Conservation (phyloP, 2,797 vertebrate genomes). For the Dermochelys coriacea region DNA sequence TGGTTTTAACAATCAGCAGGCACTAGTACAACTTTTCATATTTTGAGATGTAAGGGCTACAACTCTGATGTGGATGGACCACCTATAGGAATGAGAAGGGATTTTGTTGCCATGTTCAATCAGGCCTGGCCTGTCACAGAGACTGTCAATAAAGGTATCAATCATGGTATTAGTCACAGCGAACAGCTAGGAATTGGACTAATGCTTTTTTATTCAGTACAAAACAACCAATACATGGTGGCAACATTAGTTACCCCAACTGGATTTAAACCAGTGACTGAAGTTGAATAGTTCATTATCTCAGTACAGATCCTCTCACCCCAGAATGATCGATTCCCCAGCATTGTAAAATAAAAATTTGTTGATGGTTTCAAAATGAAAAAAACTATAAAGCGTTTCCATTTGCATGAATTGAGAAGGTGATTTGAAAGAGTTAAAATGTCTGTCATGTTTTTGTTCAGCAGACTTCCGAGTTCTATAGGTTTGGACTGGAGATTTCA, state of each 20-base stretch:
- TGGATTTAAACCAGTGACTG: conserved; percentile 8
- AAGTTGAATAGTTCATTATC: conserved; percentile 42
- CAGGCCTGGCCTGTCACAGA: conserved; percentile 13
- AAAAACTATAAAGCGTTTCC: neutral
- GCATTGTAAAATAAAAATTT: neutral
- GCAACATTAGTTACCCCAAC: neutral
- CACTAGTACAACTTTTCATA: neutral
- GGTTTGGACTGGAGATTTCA: neutral
- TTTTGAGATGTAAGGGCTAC: neutral
- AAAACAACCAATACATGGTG: neutral
- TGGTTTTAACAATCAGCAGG: neutral
- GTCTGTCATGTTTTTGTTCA: neutral
- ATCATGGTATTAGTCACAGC: conserved; percentile 25
- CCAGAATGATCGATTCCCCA: neutral
- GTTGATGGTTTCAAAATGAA: too few relatives aligned
- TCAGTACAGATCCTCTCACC: conserved; percentile 1
- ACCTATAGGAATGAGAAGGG: conserved; percentile 28
- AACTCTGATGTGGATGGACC: neutral
- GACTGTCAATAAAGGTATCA: conserved; percentile 14
- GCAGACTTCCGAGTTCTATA: neutral
- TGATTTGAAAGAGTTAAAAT: conserved; percentile 1
- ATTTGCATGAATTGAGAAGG: neutral
- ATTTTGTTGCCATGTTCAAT: conserved; percentile 9
- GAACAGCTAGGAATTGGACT: neutral
- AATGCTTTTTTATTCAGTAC: conserved; percentile 44